phyloP scores from a whole-genome alignment of 2,113 vertebrate species.

The Hipposideros armiger region DNA sequence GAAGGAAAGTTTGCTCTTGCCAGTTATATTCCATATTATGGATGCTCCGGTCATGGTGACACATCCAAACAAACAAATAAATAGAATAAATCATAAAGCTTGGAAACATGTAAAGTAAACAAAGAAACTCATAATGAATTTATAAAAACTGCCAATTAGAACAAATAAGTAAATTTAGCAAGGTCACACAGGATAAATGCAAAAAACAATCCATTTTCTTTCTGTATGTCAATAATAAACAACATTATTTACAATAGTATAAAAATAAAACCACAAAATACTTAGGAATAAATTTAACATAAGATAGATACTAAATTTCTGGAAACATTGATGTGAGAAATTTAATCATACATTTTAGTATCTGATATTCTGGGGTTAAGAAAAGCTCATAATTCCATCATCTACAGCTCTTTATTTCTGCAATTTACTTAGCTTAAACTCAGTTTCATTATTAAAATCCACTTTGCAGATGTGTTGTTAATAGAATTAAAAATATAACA shows the following conservation, averaged over 20 bases:
- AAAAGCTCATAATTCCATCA: background rate
- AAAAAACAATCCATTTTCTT: background rate
- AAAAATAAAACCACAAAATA: constrained; percentile 29
- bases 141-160: background rate
- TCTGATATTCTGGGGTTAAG: background rate
- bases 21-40: background rate
- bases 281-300: background rate
- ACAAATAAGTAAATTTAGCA: background rate
- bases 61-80: background rate
- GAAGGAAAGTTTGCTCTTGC: background rate
- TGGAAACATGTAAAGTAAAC: background rate
- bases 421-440: background rate
- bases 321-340: background rate
- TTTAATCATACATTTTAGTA: background rate
- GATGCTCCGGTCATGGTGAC: background rate
- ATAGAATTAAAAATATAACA: background rate
- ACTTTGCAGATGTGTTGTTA: background rate
- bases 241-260: background rate
- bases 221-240: background rate
- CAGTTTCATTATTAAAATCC: constrained; percentile 22
- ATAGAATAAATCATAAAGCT: background rate
- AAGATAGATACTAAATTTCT: background rate
- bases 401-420: background rate
- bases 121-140: background rate
- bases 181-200: background rate